phyloP scores from a whole-genome alignment of 2,888 invertebrate genomes.

The Hypolimnas misippus region DNA sequence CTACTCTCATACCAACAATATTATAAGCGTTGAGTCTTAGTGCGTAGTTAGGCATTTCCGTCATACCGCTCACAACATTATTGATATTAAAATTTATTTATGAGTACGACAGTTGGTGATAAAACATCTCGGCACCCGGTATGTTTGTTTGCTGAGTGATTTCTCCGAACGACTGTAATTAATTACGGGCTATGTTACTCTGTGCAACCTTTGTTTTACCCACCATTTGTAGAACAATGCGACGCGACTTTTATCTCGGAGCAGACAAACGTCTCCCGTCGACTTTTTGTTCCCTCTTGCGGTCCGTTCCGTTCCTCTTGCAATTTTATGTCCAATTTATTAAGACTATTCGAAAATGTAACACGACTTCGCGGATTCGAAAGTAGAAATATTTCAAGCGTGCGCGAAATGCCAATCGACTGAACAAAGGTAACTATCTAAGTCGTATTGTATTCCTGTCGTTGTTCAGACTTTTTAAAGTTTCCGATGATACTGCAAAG shows the following conservation, averaged over 20 bases:
- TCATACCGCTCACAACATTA: constrained; percentile 40
- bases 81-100: constrained; percentile 63
- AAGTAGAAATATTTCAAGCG: constrained; percentile 54
- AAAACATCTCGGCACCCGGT: constrained; percentile 66
- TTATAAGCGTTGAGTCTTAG: constrained; percentile 28
- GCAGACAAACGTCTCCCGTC: constrained; percentile 65
- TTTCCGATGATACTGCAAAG: constrained; percentile 8
- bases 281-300: constrained; percentile 57
- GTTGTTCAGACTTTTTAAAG: constrained; percentile 39
- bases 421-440: constrained; percentile 40
- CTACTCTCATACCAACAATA: constrained; percentile 25
- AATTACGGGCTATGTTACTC: constrained; percentile 71
- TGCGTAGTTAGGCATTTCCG: constrained; percentile 50
- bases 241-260: constrained; percentile 69
- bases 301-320: constrained; percentile 47
- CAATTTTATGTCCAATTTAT: constrained; percentile 62
- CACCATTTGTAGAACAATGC: constrained; percentile 77
- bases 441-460: constrained; percentile 51
- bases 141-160: constrained; percentile 66
- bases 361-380: constrained; percentile 50
- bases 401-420: constrained; percentile 51
- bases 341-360: constrained; percentile 58
- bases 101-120: constrained; percentile 65
- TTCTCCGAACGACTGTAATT: constrained; percentile 78
- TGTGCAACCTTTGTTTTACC: constrained; percentile 69